Conservation (phyloP, 2,888 invertebrate genomes). For the Oxystoma pomonae region DNA sequence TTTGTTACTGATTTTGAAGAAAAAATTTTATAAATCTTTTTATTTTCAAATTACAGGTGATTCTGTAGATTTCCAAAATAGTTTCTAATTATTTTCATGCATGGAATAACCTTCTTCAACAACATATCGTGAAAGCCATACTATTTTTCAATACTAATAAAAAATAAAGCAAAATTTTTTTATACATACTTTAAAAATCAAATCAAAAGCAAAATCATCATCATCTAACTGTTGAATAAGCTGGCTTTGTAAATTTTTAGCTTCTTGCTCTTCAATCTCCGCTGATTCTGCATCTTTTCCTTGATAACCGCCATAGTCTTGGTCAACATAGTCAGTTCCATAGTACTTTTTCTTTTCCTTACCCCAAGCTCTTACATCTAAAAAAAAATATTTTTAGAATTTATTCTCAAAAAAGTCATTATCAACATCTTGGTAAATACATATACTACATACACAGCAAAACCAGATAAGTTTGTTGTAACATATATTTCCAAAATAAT, state of each 20-base stretch:
- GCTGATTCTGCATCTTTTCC: conserved; percentile 70
- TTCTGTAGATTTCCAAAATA: neutral
- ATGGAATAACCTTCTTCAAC: neutral
- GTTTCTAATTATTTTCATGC: neutral
- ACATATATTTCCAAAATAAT: too few species aligned
- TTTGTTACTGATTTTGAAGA: neutral
- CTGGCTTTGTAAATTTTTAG: conserved; percentile 72
- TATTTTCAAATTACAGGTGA: too few species aligned
- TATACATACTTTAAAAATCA: conserved; percentile 24
- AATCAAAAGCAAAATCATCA: conserved; percentile 48
- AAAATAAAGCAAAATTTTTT: too few species aligned
- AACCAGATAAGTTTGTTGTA: too few species aligned
- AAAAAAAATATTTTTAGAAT: neutral
- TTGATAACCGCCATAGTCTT: conserved; percentile 68
- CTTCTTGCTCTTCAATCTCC: conserved; percentile 79
- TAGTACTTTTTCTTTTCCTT: conserved; percentile 74
- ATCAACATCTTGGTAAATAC: too few species aligned
- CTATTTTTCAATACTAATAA: too few species aligned
- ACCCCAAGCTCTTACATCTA: conserved; percentile 83
- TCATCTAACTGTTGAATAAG: conserved; percentile 74
- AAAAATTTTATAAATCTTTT: too few species aligned
- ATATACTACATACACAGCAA: too few species aligned
- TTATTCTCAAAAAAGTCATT: too few species aligned
- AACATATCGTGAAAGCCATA: too few species aligned
- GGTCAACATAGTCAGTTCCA: conserved; percentile 84